Percentiles rank a stretch among this genome's conserved stretches.
These are phyloP conservation scores for Neostethus bicornis DNA, from an alignment of 2,797 vertebrate genomes.

Conservation along the genomic window DNA sequence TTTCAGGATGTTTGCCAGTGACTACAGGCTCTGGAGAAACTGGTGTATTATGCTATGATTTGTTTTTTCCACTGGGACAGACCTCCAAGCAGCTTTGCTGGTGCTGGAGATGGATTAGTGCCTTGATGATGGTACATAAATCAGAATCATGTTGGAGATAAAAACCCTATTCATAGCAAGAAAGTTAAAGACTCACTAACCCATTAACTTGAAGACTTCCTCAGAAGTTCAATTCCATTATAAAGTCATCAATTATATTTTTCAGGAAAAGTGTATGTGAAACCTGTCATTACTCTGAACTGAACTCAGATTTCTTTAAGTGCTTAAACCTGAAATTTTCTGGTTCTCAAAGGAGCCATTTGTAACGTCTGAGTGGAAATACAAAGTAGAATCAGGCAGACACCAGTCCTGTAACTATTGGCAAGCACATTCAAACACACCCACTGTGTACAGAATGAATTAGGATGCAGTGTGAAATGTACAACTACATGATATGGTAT, in stretches of 20 bases:
- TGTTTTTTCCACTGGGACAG: constrained; percentile 6
- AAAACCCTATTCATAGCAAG: too few species aligned
- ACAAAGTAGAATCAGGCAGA: background rate
- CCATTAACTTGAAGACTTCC: too few species aligned
- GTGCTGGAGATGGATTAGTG: constrained; percentile 42
- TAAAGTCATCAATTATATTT: too few species aligned
- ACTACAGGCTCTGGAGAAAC: constrained; percentile 6
- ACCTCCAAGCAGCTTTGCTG: constrained; percentile 6
- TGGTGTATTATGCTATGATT: constrained; percentile 27
- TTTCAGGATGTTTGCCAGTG: constrained; percentile 32
- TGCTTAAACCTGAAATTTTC: background rate
- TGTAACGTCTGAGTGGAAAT: constrained; percentile 14
- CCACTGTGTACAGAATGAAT: background rate
- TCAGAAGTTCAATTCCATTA: too few species aligned
- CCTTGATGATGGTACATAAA: constrained; percentile 43
- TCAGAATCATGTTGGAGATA: too few species aligned
- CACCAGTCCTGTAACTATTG: constrained; percentile 24
- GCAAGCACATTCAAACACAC: constrained; percentile 30
- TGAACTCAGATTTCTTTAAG: background rate
- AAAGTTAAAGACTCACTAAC: too few species aligned
- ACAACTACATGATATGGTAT: background rate
- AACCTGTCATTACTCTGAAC: too few species aligned
- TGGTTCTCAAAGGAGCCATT: background rate
- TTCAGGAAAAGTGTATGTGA: too few species aligned
- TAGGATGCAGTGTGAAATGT: background rate